phyloP scores from a whole-genome alignment of 2,888 invertebrate genomes.

The Drosophila fungiperda region DNA sequence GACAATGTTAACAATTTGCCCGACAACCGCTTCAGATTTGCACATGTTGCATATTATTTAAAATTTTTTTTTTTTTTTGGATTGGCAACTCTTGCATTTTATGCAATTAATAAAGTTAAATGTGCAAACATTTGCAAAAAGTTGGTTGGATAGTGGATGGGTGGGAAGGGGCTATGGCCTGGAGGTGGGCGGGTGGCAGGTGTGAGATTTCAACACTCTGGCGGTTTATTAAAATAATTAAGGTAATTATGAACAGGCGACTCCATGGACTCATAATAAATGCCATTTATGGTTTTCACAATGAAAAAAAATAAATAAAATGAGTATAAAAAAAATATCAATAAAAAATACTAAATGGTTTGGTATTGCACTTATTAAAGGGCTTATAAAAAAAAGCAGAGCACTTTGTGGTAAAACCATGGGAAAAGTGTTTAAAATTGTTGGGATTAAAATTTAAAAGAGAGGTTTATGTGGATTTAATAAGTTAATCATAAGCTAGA shows the following conservation, averaged over 20 bases:
- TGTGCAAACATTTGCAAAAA: conserved; percentile 67
- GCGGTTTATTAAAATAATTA: conserved; percentile 79
- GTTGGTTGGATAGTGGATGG: neutral
- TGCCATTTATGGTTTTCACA: conserved; percentile 58
- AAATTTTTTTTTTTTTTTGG: neutral
- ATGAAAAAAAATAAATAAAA: conserved; percentile 3
- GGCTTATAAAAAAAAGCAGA: conserved; percentile 8
- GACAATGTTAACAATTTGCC: conserved; percentile 75
- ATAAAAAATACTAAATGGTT: conserved; percentile 20
- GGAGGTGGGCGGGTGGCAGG: neutral
- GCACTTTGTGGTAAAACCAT: neutral
- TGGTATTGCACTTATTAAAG: conserved; percentile 11
- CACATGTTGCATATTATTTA: neutral
- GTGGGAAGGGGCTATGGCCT: neutral
- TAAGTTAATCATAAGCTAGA: neutral
- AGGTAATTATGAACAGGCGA: conserved; percentile 70
- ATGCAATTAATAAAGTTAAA: conserved; percentile 73
- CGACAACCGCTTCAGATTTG: conserved; percentile 63
- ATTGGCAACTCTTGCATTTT: conserved; percentile 29
- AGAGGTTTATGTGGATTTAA: neutral
- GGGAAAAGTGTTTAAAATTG: neutral
- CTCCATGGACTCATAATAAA: conserved; percentile 57
- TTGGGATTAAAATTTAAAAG: neutral
- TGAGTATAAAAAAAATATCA: neutral
- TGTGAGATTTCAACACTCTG: conserved; percentile 47